These are phyloP conservation scores for Hydrozoanthus tunicans DNA, from an alignment of 64 coral and sea anemone genomes.

Conservation along the genomic window DNA sequence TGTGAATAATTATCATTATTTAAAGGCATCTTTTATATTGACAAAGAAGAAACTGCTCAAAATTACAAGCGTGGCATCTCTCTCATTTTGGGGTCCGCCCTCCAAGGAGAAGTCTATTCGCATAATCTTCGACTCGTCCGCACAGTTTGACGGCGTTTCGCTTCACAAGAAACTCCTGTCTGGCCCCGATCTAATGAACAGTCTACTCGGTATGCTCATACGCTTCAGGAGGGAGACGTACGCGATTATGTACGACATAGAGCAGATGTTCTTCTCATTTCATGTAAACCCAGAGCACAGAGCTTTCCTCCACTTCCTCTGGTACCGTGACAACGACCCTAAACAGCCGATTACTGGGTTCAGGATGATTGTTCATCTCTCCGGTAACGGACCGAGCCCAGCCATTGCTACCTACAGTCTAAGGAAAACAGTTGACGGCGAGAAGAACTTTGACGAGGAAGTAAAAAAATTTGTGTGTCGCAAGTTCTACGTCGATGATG, in stretches of 20 bases:
- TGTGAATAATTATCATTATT: not conserved
- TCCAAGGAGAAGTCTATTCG: slow-evolving; percentile 1
- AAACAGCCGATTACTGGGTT: not conserved
- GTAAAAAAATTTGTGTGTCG: not conserved
- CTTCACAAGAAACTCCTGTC: not conserved
- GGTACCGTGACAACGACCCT: not conserved
- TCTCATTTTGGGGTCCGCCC: not conserved
- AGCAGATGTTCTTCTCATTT: slow-evolving; percentile 28
- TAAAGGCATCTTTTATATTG: not conserved
- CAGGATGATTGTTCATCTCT: slow-evolving; percentile 5
- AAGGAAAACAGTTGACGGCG: slow-evolving; percentile 6
- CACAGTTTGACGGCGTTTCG: slow-evolving; percentile 1
- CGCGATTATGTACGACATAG: slow-evolving; percentile 6
- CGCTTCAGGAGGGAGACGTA: not conserved
- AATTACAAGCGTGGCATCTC: not conserved
- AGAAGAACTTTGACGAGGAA: slow-evolving; percentile 1
- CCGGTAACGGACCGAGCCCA: not conserved
- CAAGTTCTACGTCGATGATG: slow-evolving; percentile 6
- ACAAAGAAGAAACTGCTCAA: not conserved
- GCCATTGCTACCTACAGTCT: slow-evolving; percentile 10
- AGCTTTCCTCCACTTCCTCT: slow-evolving; percentile 20
- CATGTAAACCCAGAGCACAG: slow-evolving; percentile 10
- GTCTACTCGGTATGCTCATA: not conserved
- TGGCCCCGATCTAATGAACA: slow-evolving; percentile 4
- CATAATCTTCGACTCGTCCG: slow-evolving; percentile 3